Evolutionary conservation across 2,113 vertebrate genomes (phyloP).

Genomic region (Misgurnus anguillicaudatus): DNA sequence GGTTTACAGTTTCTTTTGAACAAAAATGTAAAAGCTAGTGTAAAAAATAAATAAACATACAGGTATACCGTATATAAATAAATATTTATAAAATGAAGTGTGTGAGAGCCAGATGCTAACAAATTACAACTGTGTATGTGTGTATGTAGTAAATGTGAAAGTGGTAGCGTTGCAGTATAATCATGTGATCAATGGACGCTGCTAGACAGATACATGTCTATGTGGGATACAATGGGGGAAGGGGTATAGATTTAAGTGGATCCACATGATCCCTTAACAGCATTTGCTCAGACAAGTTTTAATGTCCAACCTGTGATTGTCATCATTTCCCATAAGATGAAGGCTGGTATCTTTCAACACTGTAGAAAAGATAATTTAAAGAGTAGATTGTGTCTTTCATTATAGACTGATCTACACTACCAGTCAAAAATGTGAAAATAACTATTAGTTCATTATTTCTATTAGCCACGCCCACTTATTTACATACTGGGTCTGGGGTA

Average conservation of each 20-base stretch:
- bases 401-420: too few species aligned
- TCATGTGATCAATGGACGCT: not conserved
- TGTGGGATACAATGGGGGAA: constrained; percentile 10
- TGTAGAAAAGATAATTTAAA: too few species aligned
- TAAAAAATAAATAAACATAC: constrained; percentile 17
- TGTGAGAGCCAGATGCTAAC: not conserved
- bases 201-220: not conserved
- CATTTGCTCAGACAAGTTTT: not conserved
- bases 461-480: too few species aligned
- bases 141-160: not conserved
- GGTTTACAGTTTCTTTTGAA: not conserved
- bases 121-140: not conserved
- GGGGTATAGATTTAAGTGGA: constrained; percentile 7
- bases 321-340: not conserved
- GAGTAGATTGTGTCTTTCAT: too few species aligned
- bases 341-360: too few species aligned
- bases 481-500: too few species aligned
- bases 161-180: not conserved
- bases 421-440: too few species aligned
- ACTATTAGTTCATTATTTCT: too few species aligned
- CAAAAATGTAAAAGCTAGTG: not conserved
- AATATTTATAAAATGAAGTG: not conserved
- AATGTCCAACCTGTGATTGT: constrained; percentile 39
- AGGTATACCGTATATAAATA: constrained; percentile 1
- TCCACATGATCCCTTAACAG: constrained; percentile 28